phyloP scores from a whole-genome alignment of 1,140 invertebrate species.

The Chionoecetes opilio region DNA sequence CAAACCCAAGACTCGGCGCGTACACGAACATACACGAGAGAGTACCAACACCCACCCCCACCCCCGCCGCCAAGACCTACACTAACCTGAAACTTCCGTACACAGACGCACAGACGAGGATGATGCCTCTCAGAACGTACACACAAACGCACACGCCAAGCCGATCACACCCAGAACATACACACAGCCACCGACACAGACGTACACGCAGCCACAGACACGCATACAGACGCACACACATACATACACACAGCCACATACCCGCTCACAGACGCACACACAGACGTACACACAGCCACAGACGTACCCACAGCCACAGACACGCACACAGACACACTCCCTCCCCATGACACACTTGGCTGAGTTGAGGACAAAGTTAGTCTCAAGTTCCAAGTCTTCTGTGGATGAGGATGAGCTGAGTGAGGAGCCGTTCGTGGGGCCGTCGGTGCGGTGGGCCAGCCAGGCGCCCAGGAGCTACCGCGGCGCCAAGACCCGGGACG shows the following conservation, averaged over 20 bases:
- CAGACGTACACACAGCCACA: not conserved
- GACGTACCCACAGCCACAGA: not conserved
- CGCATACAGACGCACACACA: not conserved
- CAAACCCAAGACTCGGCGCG: not conserved
- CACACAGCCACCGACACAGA: not conserved
- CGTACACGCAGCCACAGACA: not conserved
- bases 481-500: slow-evolving; percentile 72
- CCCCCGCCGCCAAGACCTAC: not conserved
- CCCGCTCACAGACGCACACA: not conserved
- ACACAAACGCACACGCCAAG: not conserved
- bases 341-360: too few relatives aligned
- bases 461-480: slow-evolving; percentile 80
- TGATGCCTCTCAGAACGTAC: not conserved
- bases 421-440: slow-evolving; percentile 76
- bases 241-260: not conserved
- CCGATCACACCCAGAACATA: not conserved
- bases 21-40: too few relatives aligned
- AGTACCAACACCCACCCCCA: not conserved
- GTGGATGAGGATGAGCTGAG: slow-evolving; percentile 78
- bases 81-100: not conserved
- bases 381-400: slow-evolving; percentile 69
- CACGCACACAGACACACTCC: too few relatives aligned
- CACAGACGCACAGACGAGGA: not conserved
- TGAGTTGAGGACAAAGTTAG: slow-evolving; percentile 44
- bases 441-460: slow-evolving; percentile 72